Base-by-base conservation (phyloP, 2,888 invertebrate species). In the Junonia oenone region DNA sequence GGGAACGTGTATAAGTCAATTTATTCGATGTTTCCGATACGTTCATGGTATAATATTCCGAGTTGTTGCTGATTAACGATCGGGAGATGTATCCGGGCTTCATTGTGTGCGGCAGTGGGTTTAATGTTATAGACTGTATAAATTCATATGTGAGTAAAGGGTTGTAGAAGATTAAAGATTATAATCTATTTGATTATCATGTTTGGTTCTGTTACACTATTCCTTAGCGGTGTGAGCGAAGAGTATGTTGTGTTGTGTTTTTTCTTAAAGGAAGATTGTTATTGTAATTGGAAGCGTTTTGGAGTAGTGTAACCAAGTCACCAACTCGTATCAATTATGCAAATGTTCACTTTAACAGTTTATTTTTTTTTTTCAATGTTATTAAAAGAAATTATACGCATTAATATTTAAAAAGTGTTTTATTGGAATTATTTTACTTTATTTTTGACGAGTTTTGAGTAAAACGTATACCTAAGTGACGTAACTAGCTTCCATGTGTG, bases 321-420 rank as follows among this genome's bases (percentile, higher is more conserved):
- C 68, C 66, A 69, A 78, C 71, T 80, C 73, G 70, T 77, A 81
- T 81, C 73, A 77, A 82, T 82, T 82, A 83, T 81, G 87, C 85
- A 79, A 81, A 81, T 82, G 84, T 82, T 86, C 84, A 83, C 82
- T 76, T 81, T 77, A 75, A 76, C 72, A 72, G 71, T 74, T 72
- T 74, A 73, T 71, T 78, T 83, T 58, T 53, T n/a, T 84, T 71
- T 87, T 88, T 84, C 78, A 83, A 85, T 87, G 88, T 88, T 71
- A 80, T 78, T 83, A 82, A 86, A 85, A 83, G 75, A 78, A 83
- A 85, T 76, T 88, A 88, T 87, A 86, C 78, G 82, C 86, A 86
- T 86, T 83, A 81, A 83, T 82, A 83, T 63, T 65, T 76, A 55
- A 27, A 50, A 49, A 55, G 61, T 62, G 55, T 82, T 83, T 83